A percentile compares a stretch with the other conserved stretches of the same genome.
phyloP scores from a whole-genome alignment of 2,113 vertebrate genomes.

The Paradisaea rubra region DNA sequence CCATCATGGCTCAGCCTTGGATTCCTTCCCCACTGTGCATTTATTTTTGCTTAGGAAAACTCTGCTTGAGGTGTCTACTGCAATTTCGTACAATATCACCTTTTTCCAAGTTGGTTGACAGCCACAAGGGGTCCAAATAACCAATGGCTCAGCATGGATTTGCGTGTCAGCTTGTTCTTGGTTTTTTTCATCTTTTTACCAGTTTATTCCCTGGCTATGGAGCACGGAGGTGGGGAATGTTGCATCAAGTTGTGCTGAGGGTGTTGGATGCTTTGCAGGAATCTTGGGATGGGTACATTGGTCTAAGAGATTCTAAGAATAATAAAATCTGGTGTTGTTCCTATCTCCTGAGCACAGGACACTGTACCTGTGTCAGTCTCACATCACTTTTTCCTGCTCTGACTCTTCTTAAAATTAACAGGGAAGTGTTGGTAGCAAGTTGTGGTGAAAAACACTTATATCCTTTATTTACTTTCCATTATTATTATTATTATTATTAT shows the following conservation, averaged over 20 bases:
- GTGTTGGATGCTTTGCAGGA: neutral
- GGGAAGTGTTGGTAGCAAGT: neutral
- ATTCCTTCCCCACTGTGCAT: neutral
- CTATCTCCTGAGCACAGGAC: neutral
- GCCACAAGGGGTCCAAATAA: neutral
- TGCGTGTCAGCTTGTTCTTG: neutral
- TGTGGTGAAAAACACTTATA: neutral
- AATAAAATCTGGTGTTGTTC: neutral
- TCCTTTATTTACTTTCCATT: neutral
- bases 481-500: rapidly evolving
- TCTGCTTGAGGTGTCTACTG: neutral
- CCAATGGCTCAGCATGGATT: neutral
- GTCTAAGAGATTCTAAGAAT: neutral
- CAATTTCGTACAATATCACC: neutral
- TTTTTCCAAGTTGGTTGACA: neutral
- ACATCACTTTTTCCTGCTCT: neutral
- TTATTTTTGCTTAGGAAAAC: neutral
- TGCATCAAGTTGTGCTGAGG: neutral
- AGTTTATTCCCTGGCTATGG: neutral
- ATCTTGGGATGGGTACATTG: neutral
- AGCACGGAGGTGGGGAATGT: neutral
- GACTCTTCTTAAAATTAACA: neutral
- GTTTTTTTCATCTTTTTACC: neutral
- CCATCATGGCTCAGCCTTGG: neutral
- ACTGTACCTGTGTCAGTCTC: neutral